Base-by-base conservation (phyloP, 2,888 invertebrate genomes). In the Mesoligia furuncula region DNA sequence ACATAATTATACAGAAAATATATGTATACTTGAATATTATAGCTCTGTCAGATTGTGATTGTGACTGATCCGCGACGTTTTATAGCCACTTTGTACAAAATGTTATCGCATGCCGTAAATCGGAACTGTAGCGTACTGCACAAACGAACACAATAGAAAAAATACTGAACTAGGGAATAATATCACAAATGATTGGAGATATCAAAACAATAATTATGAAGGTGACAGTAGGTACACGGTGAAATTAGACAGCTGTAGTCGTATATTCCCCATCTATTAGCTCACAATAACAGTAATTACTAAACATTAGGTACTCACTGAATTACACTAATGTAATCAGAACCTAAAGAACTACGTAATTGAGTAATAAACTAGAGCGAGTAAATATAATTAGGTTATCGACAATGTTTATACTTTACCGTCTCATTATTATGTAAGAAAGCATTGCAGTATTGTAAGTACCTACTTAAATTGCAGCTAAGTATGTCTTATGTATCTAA, bases 81-180 rank as follows among this genome's bases (percentile, higher is more conserved):
- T 85, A 88, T 87, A 84, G 74, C 77, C 77, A 80, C 73, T 87
- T 85, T 90, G 83, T 87, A 87, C 67, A 69, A 79, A 90, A 87
- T 88, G 88, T 89, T 91, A 92, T 92, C 90, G 86, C 81, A 70
- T 77, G 73, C 80, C 80, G 82, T 88, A 89, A 88, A 90, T 90
- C 87, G 72, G 73, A 84, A 86, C 73, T 75, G 75, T 82, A 74
- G 80, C 75, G 77, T 75, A 73, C 69, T 80, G 72, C 77, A 85
- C 80, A 85, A 86, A 87, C 73, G 76, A 85, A 82, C 68, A 83
- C 80, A 85, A 86, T 80, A 80, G 72, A 80, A 71, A 79, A 69
- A 76, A 82, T 76, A 71, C 42, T 69, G 78, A 64, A 54, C 27
- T 17, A 20, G 7, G 9, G 17, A 42, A 39, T 80, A 61, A 61